These are phyloP conservation scores for Lepus europaeus DNA, from an alignment of 2,113 vertebrate genomes.

Conservation along the genomic window DNA sequence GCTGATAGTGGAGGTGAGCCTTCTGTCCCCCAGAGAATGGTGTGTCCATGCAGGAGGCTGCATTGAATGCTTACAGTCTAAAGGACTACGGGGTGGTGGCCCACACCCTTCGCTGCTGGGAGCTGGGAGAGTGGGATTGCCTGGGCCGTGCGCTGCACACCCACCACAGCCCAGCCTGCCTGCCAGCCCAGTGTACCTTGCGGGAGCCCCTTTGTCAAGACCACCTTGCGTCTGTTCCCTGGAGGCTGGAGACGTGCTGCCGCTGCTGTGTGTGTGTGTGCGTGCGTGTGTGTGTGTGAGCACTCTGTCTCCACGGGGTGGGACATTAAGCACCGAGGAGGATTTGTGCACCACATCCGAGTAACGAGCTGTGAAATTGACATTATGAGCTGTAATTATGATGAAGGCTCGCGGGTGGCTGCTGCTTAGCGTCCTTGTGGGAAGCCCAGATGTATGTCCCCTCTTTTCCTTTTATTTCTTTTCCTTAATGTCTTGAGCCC, in stretches of 20 bases:
- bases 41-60: not conserved
- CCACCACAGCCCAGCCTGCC: too few relatives aligned
- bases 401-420: constrained; percentile 77
- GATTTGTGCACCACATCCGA: constrained; percentile 70
- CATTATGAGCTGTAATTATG: constrained; percentile 85
- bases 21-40: too few relatives aligned
- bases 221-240: constrained; percentile 16
- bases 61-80: not conserved
- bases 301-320: constrained; percentile 3
- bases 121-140: too few relatives aligned
- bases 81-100: not conserved
- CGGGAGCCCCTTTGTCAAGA: constrained; percentile 77
- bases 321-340: constrained; percentile 48
- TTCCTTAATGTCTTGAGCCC: constrained; percentile 65
- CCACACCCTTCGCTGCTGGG: not conserved
- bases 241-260: not conserved
- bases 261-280: too few relatives aligned
- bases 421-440: constrained; percentile 73
- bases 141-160: too few relatives aligned
- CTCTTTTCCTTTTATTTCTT: constrained; percentile 53
- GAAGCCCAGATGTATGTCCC: constrained; percentile 36
- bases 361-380: constrained; percentile 86
- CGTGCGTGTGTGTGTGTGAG: fast-evolving
- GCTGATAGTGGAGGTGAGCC: not conserved
- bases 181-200: too few relatives aligned